phyloP scores from a whole-genome alignment of 2,888 invertebrate genomes.

The Stomorhina lunata region DNA sequence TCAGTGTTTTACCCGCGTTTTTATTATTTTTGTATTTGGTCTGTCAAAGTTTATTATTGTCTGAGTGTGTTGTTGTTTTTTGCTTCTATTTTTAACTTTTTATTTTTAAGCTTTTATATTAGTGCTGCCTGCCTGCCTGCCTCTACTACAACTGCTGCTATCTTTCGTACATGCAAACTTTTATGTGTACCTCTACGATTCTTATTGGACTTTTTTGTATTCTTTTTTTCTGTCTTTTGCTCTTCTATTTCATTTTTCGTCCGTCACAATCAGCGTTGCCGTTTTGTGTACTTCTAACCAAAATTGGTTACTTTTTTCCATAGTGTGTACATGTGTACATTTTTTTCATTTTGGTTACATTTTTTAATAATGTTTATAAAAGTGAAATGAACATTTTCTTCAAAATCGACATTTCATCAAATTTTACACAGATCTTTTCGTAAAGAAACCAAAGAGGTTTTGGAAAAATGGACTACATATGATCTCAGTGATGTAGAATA shows the following conservation, averaged over 20 bases:
- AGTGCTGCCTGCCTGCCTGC: constrained; percentile 30
- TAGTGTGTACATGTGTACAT: too few relatives aligned
- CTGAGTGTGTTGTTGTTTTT: constrained; percentile 20
- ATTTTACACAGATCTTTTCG: too few relatives aligned
- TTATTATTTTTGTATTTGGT: constrained; percentile 47
- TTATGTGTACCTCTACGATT: neutral
- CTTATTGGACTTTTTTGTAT: constrained; percentile 11
- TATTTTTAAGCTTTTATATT: constrained; percentile 63
- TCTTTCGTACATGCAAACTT: neutral
- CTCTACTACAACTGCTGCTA: constrained; percentile 7
- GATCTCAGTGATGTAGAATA: too few relatives aligned
- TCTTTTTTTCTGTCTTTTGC: constrained; percentile 22
- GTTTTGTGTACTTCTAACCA: too few relatives aligned
- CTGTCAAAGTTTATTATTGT: constrained; percentile 51
- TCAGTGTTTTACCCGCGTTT: constrained; percentile 55
- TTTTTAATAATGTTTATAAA: too few relatives aligned
- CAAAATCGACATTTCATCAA: too few relatives aligned
- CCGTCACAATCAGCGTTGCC: neutral
- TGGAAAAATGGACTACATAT: too few relatives aligned
- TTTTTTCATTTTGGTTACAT: too few relatives aligned
- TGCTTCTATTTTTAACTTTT: constrained; percentile 65
- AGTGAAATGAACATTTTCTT: too few relatives aligned
- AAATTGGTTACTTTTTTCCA: too few relatives aligned
- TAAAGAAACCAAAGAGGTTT: too few relatives aligned
- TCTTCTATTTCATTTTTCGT: constrained; percentile 18